Base-by-base conservation (phyloP, 2,113 vertebrate genomes). In the Mobula hypostoma region DNA sequence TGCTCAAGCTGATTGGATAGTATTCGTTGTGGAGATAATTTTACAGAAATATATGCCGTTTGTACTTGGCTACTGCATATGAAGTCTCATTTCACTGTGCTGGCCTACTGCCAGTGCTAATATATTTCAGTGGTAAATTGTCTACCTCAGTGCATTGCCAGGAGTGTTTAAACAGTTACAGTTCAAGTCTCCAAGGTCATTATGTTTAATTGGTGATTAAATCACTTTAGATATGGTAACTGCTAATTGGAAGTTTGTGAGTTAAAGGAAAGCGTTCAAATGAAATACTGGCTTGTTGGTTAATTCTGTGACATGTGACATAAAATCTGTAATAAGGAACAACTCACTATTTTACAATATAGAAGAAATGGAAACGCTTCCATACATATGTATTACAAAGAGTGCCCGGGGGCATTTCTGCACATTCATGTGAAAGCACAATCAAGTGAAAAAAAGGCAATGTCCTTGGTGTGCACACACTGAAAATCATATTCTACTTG, bases 141-240 rank as follows among this genome's bases (percentile, higher is more conserved):
- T 74, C 91, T 76, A 70, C 91, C 36, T 93, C 68, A 74, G 36
- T 93, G 91, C 91, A 93, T 93, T 93, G 91, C 91, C 74, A 29
- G 36, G 91, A 93, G 91, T 74, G 70, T 72, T 93, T 93, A 93
- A 93, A 93, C 91, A 74, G 91, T 74, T 93, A 76, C 70, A 93
- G 91, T 93, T 74, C 91, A 93, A 74, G 91, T 93, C 91, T 93
- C 91, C 91, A 93, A 93, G 91, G 91, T 93, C 91, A 93, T 93
- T 93, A 93, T 93, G 91, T 93, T 72, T 93, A 93, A 93, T 93
- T 93, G 91, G 70, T 93, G 70, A 93, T 93, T 93, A 93, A 93
- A 93, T 93, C 91, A 93, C 91, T 93, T 93, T 93, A 93, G 70
- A 93, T 74, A 70, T 76, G 68, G 68, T 74, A 93, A 93, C 91